Evolutionary conservation across 2,888 invertebrate species (phyloP).

Genomic region (Drosophila mimetica): DNA sequence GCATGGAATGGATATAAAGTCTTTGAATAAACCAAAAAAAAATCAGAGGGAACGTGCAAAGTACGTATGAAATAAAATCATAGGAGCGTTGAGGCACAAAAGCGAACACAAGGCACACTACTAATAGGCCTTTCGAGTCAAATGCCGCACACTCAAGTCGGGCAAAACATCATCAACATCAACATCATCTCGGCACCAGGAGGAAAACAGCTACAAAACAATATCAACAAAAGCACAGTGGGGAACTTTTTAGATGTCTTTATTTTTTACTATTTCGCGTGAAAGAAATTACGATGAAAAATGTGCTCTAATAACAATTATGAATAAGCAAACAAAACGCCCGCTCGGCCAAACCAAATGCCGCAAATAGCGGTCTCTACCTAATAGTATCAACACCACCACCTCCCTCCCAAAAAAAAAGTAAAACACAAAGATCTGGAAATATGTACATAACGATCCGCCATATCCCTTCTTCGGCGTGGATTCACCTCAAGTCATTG

Average conservation of each 20-base stretch:
- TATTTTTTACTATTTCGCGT: slow-evolving; percentile 74
- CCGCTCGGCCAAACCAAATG: slow-evolving; percentile 60
- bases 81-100: slow-evolving; percentile 63
- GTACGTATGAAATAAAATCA: slow-evolving; percentile 32
- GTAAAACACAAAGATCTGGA: not conserved
- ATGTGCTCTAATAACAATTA: slow-evolving; percentile 78
- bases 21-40: slow-evolving; percentile 12
- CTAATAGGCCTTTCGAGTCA: slow-evolving; percentile 68
- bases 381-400: not conserved
- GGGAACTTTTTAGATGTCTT: slow-evolving; percentile 65
- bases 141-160: slow-evolving; percentile 67
- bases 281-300: slow-evolving; percentile 76
- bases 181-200: slow-evolving; percentile 11
- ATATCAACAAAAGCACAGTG: slow-evolving; percentile 28
- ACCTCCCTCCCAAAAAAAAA: not conserved
- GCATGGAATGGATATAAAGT: slow-evolving; percentile 3
- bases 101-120: slow-evolving; percentile 57
- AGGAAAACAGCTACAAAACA: slow-evolving; percentile 25
- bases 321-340: slow-evolving; percentile 70
- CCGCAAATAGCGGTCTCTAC: slow-evolving; percentile 38
- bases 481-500: slow-evolving; percentile 60
- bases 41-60: slow-evolving; percentile 32
- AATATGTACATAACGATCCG: slow-evolving; percentile 12
- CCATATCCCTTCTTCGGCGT: slow-evolving; percentile 36
- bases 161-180: slow-evolving; percentile 17